phyloP scores from a whole-genome alignment of 2,113 vertebrate genomes.

The Meleagris gallopavo region DNA sequence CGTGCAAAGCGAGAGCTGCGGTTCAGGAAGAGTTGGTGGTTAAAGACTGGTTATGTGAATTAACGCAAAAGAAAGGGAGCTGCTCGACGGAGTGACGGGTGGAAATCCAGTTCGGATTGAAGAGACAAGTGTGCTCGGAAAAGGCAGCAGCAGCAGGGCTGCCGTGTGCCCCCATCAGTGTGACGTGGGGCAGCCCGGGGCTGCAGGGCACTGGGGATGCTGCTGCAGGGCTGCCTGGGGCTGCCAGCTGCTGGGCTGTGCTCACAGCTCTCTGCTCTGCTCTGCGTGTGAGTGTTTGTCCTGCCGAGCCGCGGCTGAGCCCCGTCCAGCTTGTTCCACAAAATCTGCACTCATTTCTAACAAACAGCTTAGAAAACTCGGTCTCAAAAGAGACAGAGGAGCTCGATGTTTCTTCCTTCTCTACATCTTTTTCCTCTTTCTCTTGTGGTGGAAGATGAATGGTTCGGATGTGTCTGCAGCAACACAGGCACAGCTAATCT shows the following conservation, averaged over 20 bases:
- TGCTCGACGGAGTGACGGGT: background rate
- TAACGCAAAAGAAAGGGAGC: background rate
- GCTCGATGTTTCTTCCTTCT: background rate
- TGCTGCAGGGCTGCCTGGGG: accelerated
- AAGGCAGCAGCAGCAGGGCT: background rate
- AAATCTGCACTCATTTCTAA: background rate
- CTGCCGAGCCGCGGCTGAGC: background rate
- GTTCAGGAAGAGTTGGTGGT: background rate
- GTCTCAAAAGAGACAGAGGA: background rate
- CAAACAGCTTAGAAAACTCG: background rate
- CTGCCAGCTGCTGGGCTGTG: background rate
- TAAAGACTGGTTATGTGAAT: background rate
- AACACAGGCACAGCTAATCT: background rate
- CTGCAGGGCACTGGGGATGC: accelerated
- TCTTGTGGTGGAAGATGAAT: background rate
- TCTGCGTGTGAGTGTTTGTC: background rate
- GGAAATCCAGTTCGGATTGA: background rate
- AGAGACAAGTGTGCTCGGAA: background rate
- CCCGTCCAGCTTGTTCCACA: background rate
- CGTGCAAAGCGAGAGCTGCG: background rate
- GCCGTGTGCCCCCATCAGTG: background rate
- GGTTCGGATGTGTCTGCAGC: background rate
- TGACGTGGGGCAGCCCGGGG: background rate
- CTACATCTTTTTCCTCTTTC: background rate
- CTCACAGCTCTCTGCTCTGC: background rate